Conservation (phyloP, 2,888 invertebrate genomes). For the Noctua comes region DNA sequence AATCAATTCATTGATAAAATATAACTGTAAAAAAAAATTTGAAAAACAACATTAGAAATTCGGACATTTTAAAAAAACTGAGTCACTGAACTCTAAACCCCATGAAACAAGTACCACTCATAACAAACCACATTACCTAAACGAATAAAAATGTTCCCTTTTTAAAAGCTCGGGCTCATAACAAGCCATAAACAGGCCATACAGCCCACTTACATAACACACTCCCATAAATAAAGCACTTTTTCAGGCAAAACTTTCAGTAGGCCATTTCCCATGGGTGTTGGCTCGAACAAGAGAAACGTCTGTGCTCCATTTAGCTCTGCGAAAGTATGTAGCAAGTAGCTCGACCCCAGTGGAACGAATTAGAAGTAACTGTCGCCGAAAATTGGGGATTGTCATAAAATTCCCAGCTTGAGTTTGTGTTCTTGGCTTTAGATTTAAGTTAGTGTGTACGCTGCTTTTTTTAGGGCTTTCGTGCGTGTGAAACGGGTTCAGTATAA, state of each 20-base stretch:
- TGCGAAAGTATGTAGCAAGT: conserved; percentile 51
- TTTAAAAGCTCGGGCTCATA: conserved; percentile 51
- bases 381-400: conserved; percentile 56
- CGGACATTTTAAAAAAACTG: too few species aligned
- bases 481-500: background rate
- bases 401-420: conserved; percentile 32
- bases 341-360: conserved; percentile 41
- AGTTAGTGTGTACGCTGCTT: conserved; percentile 1
- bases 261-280: conserved; percentile 57
- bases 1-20: too few species aligned
- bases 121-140: conserved; percentile 32
- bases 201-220: conserved; percentile 51
- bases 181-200: conserved; percentile 43
- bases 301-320: conserved; percentile 52
- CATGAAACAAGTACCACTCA: background rate
- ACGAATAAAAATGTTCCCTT: conserved; percentile 41
- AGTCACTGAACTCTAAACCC: background rate
- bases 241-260: conserved; percentile 60
- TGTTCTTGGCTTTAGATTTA: conserved; percentile 13
- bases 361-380: conserved; percentile 60
- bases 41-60: too few species aligned
- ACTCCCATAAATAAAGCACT: conserved; percentile 57
- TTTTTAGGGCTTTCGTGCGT: background rate
- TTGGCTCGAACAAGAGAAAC: conserved; percentile 61
- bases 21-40: too few species aligned